phyloP scores from a whole-genome alignment of 2,797 vertebrate species.

The Malacoctenus gilli region DNA sequence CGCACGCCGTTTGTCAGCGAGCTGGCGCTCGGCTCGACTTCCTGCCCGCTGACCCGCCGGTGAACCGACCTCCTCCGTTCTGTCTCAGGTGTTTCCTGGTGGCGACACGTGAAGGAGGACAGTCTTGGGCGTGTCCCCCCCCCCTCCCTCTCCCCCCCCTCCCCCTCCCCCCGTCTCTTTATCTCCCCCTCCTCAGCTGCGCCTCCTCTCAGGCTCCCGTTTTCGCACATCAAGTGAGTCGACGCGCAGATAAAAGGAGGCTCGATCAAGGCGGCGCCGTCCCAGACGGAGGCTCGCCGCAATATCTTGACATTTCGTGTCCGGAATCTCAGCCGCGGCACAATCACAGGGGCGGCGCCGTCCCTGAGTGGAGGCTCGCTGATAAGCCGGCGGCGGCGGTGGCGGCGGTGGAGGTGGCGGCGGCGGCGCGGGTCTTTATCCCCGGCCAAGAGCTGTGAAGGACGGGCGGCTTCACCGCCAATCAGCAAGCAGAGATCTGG shows the following conservation, averaged over 20 bases:
- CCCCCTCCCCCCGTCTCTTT: slow-evolving; percentile 10
- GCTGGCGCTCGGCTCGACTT: no score
- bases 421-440: slow-evolving; percentile 43
- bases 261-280: slow-evolving; percentile 22
- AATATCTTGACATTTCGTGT: slow-evolving; percentile 63
- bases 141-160: no score
- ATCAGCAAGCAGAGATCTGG: slow-evolving; percentile 50
- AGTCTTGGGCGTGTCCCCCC: no score
- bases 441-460: slow-evolving; percentile 53
- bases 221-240: slow-evolving; percentile 48
- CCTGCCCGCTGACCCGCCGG: no score
- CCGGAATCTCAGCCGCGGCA: slow-evolving; percentile 20
- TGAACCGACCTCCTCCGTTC: no score
- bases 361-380: slow-evolving; percentile 24
- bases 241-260: slow-evolving; percentile 37
- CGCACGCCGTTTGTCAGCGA: no score
- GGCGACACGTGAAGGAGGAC: no score
- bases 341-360: slow-evolving; percentile 30
- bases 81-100: no score
- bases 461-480: slow-evolving; percentile 29
- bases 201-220: background rate
- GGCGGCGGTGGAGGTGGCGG: no score
- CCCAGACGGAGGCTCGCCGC: slow-evolving; percentile 24
- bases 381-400: slow-evolving; percentile 55
- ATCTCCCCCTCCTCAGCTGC: slow-evolving; percentile 31